Conservation (phyloP, 2,888 invertebrate genomes). For the Blastobasis adustella region DNA sequence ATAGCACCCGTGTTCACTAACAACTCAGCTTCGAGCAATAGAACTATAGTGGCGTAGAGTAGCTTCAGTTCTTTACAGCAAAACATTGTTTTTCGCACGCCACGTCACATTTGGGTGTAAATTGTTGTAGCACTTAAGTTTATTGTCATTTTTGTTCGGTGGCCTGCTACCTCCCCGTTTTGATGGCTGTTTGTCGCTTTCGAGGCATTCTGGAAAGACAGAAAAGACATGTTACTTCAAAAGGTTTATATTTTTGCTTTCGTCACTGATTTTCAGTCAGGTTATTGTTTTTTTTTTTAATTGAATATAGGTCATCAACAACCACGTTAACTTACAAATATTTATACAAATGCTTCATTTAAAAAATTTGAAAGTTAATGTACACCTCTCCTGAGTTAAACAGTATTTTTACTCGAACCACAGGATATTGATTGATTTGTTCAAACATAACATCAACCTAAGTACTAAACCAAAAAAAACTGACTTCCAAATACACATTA, state of each 20-base stretch:
- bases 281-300: too few relatives aligned
- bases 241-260: neutral
- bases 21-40: constrained; percentile 60
- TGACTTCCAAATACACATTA: too few relatives aligned
- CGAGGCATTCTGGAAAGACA: constrained; percentile 49
- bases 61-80: constrained; percentile 66
- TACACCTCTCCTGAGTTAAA: too few relatives aligned
- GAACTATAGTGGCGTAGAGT: constrained; percentile 61
- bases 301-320: neutral
- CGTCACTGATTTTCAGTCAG: too few relatives aligned
- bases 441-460: too few relatives aligned
- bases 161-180: constrained; percentile 35
- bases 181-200: constrained; percentile 8
- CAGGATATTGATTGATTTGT: too few relatives aligned
- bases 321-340: neutral
- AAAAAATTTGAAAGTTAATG: neutral
- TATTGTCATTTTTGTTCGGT: constrained; percentile 57
- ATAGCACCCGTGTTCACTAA: constrained; percentile 60
- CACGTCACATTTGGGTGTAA: constrained; percentile 54
- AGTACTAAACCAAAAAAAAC: too few relatives aligned
- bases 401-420: too few relatives aligned
- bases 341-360: neutral
- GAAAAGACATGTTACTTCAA: constrained; percentile 3
- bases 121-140: constrained; percentile 50
- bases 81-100: constrained; percentile 57